Percentiles rank a stretch among this genome's conserved stretches.
phyloP scores from a whole-genome alignment of 2,113 vertebrate species.

The Melanerpes formicivorus region DNA sequence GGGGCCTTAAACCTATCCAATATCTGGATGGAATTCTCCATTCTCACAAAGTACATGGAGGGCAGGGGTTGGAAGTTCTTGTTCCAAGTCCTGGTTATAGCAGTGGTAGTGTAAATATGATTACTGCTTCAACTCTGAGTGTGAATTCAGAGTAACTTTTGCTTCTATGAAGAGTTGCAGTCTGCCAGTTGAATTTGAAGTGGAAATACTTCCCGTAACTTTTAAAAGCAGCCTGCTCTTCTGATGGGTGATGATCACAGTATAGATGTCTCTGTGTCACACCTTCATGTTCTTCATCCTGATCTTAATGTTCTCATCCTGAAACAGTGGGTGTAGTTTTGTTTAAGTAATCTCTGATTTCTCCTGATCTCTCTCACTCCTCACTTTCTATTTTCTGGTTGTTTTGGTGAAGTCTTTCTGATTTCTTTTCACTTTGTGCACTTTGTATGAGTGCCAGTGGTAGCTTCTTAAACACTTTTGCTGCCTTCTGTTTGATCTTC shows the following conservation, averaged over 20 bases:
- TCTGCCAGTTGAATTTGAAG: neutral
- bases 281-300: neutral
- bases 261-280: neutral
- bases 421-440: too few relatives aligned
- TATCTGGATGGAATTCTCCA: neutral
- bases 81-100: neutral
- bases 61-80: neutral
- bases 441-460: neutral
- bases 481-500: neutral
- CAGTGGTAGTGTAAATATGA: fast-evolving
- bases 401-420: neutral
- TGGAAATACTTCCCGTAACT: neutral
- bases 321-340: neutral
- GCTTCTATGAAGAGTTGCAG: neutral
- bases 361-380: neutral
- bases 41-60: neutral
- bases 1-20: fast-evolving
- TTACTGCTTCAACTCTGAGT: neutral
- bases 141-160: neutral
- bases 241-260: neutral
- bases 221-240: neutral
- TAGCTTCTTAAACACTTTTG: neutral
- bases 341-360: neutral
- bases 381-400: neutral
- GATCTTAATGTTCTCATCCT: neutral